A percentile compares a stretch with the other conserved stretches of the same genome.
phyloP scores from a whole-genome alignment of 2,888 invertebrate species.

The Plebejus melissa region DNA sequence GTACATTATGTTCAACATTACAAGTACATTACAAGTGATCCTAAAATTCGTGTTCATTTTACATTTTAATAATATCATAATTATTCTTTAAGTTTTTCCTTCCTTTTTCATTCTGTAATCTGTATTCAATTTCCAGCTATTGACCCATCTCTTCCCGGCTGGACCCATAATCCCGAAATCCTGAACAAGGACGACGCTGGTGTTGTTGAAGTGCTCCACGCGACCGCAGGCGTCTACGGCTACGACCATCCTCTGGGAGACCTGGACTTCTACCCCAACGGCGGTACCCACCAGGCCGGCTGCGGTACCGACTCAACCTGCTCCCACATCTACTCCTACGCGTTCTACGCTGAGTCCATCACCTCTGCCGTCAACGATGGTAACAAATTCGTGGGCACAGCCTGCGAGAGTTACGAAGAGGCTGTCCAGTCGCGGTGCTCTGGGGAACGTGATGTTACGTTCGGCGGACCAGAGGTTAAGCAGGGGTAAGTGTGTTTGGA shows the following conservation, averaged over 20 bases:
- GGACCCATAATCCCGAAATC: conserved; percentile 60
- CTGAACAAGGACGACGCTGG: conserved; percentile 52
- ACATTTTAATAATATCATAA: too few species aligned
- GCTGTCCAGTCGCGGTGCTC: conserved; percentile 49
- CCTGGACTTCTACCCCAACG: conserved; percentile 67
- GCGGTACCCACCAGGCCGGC: conserved; percentile 55
- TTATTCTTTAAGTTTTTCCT: too few species aligned
- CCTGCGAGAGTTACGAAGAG: conserved; percentile 51
- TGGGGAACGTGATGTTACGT: conserved; percentile 49
- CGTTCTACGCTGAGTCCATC: conserved; percentile 63
- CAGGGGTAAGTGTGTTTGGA: conserved; percentile 44
- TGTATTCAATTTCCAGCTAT: conserved; percentile 50
- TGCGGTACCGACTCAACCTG: conserved; percentile 52
- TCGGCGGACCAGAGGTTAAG: conserved; percentile 55
- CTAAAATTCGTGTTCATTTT: too few species aligned
- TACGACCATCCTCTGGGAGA: conserved; percentile 63
- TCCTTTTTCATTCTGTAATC: neutral
- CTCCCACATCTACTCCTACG: conserved; percentile 53
- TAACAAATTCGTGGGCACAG: conserved; percentile 54
- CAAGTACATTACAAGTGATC: too few species aligned
- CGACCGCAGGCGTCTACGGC: conserved; percentile 55
- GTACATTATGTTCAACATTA: too few species aligned
- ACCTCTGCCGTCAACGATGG: conserved; percentile 42
- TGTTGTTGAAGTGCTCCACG: conserved; percentile 64
- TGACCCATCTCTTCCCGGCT: conserved; percentile 65